A percentile compares a stretch with the other conserved stretches of the same genome.
Conservation (phyloP, 30 jellyfish, hydroid and myxozoan genomes). For the Aurelia sp. region DNA sequence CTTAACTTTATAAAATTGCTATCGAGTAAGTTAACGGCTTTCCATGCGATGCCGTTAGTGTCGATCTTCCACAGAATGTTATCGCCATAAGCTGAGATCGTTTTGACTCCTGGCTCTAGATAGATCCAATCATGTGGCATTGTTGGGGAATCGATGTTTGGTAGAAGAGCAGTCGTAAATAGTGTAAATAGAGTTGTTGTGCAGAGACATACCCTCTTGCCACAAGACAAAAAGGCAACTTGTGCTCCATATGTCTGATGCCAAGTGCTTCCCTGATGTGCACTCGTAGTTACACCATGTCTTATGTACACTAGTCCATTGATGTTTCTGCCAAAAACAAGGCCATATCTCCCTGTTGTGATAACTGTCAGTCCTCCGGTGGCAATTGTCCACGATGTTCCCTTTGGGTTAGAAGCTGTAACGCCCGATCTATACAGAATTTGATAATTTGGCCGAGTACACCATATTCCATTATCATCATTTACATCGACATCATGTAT, state of each 20-base stretch:
- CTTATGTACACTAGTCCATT: neutral
- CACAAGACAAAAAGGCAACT: too few relatives aligned
- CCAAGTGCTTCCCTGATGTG: constrained; percentile 13
- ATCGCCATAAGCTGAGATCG: constrained; percentile 17
- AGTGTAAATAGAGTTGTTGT: too few relatives aligned
- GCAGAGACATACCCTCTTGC: too few relatives aligned
- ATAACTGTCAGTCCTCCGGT: neutral
- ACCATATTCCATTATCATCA: neutral
- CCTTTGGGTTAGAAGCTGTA: constrained; percentile 19
- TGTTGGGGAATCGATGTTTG: too few relatives aligned
- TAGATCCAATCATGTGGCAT: neutral
- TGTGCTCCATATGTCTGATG: too few relatives aligned
- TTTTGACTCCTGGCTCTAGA: neutral
- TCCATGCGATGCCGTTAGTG: constrained; percentile 12
- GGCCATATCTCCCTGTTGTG: constrained; percentile 28
- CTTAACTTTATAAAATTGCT: neutral
- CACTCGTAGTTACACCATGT: neutral
- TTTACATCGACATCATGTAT: neutral
- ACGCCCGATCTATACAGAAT: constrained; percentile 8
- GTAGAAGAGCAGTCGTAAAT: too few relatives aligned
- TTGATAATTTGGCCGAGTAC: neutral
- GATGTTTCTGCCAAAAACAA: neutral
- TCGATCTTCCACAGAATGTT: constrained; percentile 33
- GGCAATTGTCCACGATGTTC: neutral
- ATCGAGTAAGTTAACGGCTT: constrained; percentile 1